Conservation (phyloP, 2,888 invertebrate genomes). For the Xestobium rufovillosum region DNA sequence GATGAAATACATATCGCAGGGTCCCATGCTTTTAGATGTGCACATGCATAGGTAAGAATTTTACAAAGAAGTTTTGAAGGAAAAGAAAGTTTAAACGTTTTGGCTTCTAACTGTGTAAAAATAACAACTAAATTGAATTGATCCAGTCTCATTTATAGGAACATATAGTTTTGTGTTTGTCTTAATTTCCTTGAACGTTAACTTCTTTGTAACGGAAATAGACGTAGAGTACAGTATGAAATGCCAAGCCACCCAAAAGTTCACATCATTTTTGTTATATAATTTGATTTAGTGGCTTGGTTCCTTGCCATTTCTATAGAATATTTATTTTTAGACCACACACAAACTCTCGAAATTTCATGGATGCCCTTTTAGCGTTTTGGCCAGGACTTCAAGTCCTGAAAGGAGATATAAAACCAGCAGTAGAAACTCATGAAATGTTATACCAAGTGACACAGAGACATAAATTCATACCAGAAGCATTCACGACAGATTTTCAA, state of each 20-base stretch:
- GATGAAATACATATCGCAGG: slow-evolving; percentile 95
- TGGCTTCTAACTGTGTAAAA: neutral
- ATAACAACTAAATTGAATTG: too few species aligned
- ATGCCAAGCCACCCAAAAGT: too few species aligned
- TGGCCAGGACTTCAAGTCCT: slow-evolving; percentile 89
- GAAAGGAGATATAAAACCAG: slow-evolving; percentile 88
- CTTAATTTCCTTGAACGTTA: too few species aligned
- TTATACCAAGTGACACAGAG: slow-evolving; percentile 96
- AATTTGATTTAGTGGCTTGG: too few species aligned
- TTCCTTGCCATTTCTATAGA: neutral
- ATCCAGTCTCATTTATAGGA: too few species aligned
- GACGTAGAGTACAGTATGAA: too few species aligned
- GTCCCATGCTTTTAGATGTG: slow-evolving; percentile 92
- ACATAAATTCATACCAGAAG: slow-evolving; percentile 97
- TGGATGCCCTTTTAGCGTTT: slow-evolving; percentile 95
- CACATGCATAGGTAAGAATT: slow-evolving; percentile 59
- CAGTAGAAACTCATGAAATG: slow-evolving; percentile 99
- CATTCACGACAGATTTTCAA: slow-evolving; percentile 93
- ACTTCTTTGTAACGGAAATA: too few species aligned
- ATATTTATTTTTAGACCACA: slow-evolving; percentile 57
- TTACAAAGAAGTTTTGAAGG: slow-evolving; percentile 2
- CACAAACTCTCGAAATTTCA: slow-evolving; percentile 89
- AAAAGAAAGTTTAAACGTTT: neutral
- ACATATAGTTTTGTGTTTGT: too few species aligned
- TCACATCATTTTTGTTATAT: too few species aligned